A percentile compares a stretch with the other conserved stretches of the same genome.
phyloP scores from a whole-genome alignment of 2,797 vertebrate genomes.

The Antrozous pallidus region DNA sequence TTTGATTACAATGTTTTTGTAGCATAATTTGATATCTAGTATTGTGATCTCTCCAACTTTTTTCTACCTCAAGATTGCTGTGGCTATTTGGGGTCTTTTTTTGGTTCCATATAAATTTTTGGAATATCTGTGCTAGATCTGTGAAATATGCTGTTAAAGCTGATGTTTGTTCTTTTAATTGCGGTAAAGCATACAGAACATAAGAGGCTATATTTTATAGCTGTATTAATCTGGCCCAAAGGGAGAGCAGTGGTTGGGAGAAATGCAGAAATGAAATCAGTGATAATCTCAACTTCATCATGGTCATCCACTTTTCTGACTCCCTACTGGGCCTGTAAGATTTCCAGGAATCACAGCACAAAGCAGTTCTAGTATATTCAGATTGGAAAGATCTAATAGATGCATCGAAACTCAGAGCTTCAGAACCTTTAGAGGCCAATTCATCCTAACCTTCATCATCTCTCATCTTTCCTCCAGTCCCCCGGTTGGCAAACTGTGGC shows the following conservation, averaged over 20 bases:
- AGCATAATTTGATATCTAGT: no score
- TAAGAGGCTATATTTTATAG: background rate
- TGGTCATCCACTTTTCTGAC: constrained; percentile 26
- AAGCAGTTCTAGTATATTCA: constrained; percentile 36
- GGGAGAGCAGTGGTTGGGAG: background rate
- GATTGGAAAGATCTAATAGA: constrained; percentile 8
- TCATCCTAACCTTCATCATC: background rate
- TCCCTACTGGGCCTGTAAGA: background rate
- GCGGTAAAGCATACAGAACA: background rate
- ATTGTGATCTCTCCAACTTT: no score
- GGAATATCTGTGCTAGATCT: no score
- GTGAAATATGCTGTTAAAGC: background rate
- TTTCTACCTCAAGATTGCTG: no score
- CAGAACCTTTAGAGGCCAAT: background rate
- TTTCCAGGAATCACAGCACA: constrained; percentile 23
- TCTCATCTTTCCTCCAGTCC: background rate
- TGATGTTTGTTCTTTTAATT: background rate
- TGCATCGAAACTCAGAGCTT: background rate
- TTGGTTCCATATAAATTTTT: no score
- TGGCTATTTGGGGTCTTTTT: no score
- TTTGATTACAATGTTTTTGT: no score
- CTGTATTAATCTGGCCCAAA: background rate
- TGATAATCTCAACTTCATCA: constrained; percentile 4
- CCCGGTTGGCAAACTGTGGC: no score
- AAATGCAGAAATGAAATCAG: background rate